Evolutionary conservation across 2,797 vertebrate genomes (phyloP), one percentile per base, ranked within the genome.

Genomic region (Eulemur mongoz): DNA sequence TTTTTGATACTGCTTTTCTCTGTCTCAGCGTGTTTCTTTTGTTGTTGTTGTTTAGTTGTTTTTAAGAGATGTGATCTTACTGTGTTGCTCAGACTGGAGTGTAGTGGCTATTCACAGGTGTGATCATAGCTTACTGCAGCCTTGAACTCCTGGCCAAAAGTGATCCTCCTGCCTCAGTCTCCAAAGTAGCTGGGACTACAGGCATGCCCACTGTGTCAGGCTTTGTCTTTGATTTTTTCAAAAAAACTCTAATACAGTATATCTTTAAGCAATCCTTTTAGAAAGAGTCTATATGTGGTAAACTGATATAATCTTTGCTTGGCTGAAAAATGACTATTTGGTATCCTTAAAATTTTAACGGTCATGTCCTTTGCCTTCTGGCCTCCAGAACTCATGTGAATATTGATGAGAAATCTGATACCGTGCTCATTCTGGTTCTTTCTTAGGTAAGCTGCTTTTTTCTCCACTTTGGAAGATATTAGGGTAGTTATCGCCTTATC

Each of bases 241-340:
- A 20, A 45, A 76, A 43, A 43, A n/a, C 73, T 59, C 63, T 38
- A 59, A 11, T 40, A 54, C 5, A 83, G 11, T 40, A 14, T 50
- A 67, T 89, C 52, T 93, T 79, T 57, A 18, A 79, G 69, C 32
- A 89, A 91, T 35, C 27, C 48, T 95, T 72, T 93, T 30, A 93
- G 69, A 93, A 54, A 83, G 35, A 48, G 27, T 61, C 32, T 61
- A 4, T 48, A 30, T 30, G 27, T 90, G 22, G 27, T 65, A 91
- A 78, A 70, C 4, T 27, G 32, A 91, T 3, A 59, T 18, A 81
- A 78, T 48, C 13, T 75, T 78, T 84, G 30, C 11, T 80, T 95
- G 40, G 72, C 15, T 84, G 65, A 90, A 89, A 96, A 61, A 57
- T 27, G 25, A 67, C 45, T 25, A 89, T 43, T 52, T 67, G 20